phyloP scores from a whole-genome alignment of 2,113 vertebrate species.

The Nansenia antarctica region DNA sequence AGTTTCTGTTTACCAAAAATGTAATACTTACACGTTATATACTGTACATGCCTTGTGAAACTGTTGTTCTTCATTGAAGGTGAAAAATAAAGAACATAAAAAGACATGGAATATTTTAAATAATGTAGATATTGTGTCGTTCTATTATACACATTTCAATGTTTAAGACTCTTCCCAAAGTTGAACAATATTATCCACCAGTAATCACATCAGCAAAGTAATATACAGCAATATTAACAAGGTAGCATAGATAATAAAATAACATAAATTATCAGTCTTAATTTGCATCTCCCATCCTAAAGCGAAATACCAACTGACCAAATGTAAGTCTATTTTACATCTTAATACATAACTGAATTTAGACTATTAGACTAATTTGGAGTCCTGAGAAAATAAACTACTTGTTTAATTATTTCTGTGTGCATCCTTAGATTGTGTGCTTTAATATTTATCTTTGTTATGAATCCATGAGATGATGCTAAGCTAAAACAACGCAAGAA shows the following conservation, averaged over 20 bases:
- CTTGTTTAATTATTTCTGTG: conserved; percentile 77
- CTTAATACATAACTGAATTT: conserved; percentile 1
- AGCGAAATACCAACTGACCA: conserved; percentile 20
- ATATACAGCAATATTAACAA: conserved; percentile 80
- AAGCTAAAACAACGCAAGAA: conserved; percentile 83
- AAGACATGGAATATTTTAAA: conserved; percentile 66
- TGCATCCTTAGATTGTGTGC: conserved; percentile 92
- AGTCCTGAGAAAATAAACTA: conserved; percentile 97
- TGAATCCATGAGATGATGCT: conserved; percentile 81
- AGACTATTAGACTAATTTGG: conserved; percentile 60
- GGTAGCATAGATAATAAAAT: conserved; percentile 66
- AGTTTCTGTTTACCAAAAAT: conserved; percentile 52
- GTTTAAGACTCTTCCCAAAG: conserved; percentile 72
- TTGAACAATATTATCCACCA: conserved; percentile 78
- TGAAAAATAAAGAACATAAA: conserved; percentile 38
- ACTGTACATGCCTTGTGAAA: conserved; percentile 69
- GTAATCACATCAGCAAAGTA: conserved; percentile 81
- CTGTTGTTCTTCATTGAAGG: conserved; percentile 29
- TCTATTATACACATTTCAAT: conserved; percentile 77
- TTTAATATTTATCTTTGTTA: conserved; percentile 81
- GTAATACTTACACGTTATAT: conserved; percentile 75
- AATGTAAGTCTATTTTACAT: conserved; percentile 47
- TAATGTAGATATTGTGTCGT: conserved; percentile 62
- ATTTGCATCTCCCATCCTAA: conserved; percentile 19
- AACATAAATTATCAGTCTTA: conserved; percentile 60